These are phyloP conservation scores for Choloepus hoffmanni DNA, from an alignment of 2,113 vertebrate genomes.

Conservation along the genomic window DNA sequence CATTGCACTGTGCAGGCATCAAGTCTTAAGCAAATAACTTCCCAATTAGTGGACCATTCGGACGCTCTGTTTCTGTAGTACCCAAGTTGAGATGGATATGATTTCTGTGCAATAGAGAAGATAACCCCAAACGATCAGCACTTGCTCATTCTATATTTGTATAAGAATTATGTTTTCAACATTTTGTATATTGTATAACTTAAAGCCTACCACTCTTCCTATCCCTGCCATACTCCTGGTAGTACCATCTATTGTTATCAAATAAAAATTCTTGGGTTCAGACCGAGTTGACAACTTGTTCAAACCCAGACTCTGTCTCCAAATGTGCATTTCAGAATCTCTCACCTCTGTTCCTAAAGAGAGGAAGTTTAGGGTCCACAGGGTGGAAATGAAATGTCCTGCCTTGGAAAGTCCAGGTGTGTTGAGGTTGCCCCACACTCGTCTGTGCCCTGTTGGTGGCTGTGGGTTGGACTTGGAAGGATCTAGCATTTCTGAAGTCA, in stretches of 20 bases:
- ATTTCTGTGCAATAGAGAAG: not conserved
- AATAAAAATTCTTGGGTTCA: not conserved
- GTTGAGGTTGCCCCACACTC: rapidly evolving
- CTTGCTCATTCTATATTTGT: not conserved
- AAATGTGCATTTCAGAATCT: not conserved
- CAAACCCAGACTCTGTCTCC: not conserved
- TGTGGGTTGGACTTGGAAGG: not conserved
- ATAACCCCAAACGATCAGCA: not conserved
- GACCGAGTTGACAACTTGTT: not conserved
- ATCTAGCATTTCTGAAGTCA: not conserved
- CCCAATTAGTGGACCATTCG: too few species aligned
- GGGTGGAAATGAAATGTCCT: not conserved
- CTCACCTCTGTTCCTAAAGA: not conserved
- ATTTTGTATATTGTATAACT: not conserved
- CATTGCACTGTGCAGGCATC: rapidly evolving
- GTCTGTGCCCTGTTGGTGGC: rapidly evolving
- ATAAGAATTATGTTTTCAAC: not conserved
- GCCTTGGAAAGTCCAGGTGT: not conserved
- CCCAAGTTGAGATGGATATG: not conserved
- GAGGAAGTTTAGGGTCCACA: not conserved
- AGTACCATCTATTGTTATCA: not conserved
- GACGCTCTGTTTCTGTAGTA: not conserved
- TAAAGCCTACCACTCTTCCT: rapidly evolving
- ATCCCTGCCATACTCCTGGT: not conserved
- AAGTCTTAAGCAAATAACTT: not conserved